These are phyloP conservation scores for Cacoxenus indagator DNA, from an alignment of 2,888 invertebrate species.

Conservation along the genomic window DNA sequence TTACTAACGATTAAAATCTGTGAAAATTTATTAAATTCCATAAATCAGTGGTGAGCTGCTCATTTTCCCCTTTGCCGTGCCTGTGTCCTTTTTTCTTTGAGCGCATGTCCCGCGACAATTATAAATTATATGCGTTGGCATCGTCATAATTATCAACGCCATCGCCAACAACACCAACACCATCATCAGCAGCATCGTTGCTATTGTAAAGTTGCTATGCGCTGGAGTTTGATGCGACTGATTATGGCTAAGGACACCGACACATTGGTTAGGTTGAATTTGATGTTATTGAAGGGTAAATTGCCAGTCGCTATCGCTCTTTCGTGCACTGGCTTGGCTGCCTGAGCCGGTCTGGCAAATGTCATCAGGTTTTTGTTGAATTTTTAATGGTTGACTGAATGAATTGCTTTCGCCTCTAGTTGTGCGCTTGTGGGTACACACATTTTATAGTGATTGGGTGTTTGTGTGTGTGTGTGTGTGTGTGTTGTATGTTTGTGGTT, in stretches of 20 bases:
- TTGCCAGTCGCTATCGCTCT: conserved; percentile 41
- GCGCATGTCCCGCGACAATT: conserved; percentile 56
- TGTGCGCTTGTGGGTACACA: not conserved
- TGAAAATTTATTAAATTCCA: conserved; percentile 68
- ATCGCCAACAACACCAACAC: conserved; percentile 11
- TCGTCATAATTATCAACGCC: conserved; percentile 3
- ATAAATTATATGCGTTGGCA: conserved; percentile 56
- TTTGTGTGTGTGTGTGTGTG: conserved; percentile 6
- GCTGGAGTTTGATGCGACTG: not conserved
- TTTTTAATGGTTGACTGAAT: conserved; percentile 8
- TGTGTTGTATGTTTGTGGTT: not conserved
- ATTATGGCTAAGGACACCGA: not conserved
- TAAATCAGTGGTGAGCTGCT: conserved; percentile 56
- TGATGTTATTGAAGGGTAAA: conserved; percentile 45
- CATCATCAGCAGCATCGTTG: not conserved
- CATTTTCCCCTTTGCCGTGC: conserved; percentile 8
- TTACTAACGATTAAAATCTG: conserved; percentile 68
- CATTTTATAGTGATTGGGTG: not conserved
- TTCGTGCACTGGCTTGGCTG: too few relatives aligned
- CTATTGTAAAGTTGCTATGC: conserved; percentile 15
- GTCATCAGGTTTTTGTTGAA: conserved; percentile 41
- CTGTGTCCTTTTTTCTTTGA: conserved; percentile 18
- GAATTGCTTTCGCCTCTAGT: conserved; percentile 11
- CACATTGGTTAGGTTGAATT: not conserved
- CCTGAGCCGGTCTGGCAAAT: conserved; percentile 36